phyloP scores from a whole-genome alignment of 2,113 vertebrate species.

The Grallaria varia region DNA sequence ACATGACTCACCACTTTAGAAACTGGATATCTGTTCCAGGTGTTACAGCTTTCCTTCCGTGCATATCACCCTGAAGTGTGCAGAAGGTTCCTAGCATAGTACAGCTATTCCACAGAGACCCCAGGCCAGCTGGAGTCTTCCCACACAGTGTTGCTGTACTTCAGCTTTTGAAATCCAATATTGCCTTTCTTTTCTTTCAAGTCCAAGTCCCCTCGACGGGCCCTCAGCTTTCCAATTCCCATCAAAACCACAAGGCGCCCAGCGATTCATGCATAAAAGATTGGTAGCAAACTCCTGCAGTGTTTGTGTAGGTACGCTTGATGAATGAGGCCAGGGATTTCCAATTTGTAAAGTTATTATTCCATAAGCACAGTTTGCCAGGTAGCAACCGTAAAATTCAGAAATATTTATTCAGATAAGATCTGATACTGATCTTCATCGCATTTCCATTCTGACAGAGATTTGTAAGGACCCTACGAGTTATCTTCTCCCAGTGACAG shows the following conservation, averaged over 20 bases:
- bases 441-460: background rate
- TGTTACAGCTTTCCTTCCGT: too few species aligned
- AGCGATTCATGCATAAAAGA: slow-evolving; percentile 51
- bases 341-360: slow-evolving; percentile 28
- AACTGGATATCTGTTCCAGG: too few species aligned
- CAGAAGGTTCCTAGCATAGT: too few species aligned
- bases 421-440: background rate
- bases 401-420: slow-evolving; percentile 37
- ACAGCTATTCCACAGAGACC: too few species aligned
- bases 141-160: too few species aligned
- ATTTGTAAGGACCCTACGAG: background rate
- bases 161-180: background rate
- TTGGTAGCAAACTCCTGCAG: slow-evolving; percentile 5
- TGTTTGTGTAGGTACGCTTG: slow-evolving; percentile 18
- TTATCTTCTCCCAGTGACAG: background rate
- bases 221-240: slow-evolving; percentile 40
- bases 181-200: background rate
- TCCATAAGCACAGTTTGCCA: slow-evolving; percentile 24
- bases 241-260: background rate
- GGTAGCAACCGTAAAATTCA: slow-evolving; percentile 39
- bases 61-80: too few species aligned
- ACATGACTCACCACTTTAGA: too few species aligned
- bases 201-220: background rate
- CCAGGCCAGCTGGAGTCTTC: too few species aligned
- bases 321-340: slow-evolving; percentile 18